Evolutionary conservation across 2,113 vertebrate genomes (phyloP), one percentile per base, ranked within the genome.

Genomic region (Gila orcuttii): DNA sequence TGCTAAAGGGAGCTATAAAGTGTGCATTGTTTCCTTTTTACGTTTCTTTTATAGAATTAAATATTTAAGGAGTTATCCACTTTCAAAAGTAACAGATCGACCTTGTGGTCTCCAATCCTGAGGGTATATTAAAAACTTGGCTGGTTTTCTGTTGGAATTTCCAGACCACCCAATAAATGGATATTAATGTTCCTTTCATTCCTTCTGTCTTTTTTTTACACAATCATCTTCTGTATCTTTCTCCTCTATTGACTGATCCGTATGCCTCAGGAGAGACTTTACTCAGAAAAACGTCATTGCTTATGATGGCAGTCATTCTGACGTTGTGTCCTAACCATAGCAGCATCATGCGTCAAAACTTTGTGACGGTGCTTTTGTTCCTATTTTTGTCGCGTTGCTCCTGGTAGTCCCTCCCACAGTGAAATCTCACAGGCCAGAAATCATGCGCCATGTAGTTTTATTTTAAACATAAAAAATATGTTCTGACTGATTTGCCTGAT

Each of bases 121-220:
- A 52, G 52, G 66, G 76, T 78, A 21, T 57, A 25, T 75, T 87
- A 80, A 78, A 42, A 76, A 42, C 64, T 79, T 87, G 76, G 31
- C 9, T 15, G 47, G 66, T 17, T 55, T 59, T 78, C 86, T 80
- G 68, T 47, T 80, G 64, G 77, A 87, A 87, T 81, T 81, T 84
- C 82, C 57, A 64, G 45, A 81, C 78, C 79, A 85, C 79, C 52
- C 71, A 81, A 76, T 68, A 85, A 57, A 36, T 36, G 21, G 78
- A 64, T 79, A 79, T 84, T 74, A 82, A 59, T 80, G 45, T 85
- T 81, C 39, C 55, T 84, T 45, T 81, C 39, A 47, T 47, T 85
- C 69, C 31, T 84, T 47, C 64, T 79, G 19, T 31, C 79, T 50
- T 47, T 60, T 33, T 36, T 84, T 84, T 45, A 60, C 36, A 21